A percentile compares a stretch with the other conserved stretches of the same genome.
These are phyloP conservation scores for Steromphala cineraria DNA, from an alignment of 2,888 invertebrate species.

Conservation along the genomic window DNA sequence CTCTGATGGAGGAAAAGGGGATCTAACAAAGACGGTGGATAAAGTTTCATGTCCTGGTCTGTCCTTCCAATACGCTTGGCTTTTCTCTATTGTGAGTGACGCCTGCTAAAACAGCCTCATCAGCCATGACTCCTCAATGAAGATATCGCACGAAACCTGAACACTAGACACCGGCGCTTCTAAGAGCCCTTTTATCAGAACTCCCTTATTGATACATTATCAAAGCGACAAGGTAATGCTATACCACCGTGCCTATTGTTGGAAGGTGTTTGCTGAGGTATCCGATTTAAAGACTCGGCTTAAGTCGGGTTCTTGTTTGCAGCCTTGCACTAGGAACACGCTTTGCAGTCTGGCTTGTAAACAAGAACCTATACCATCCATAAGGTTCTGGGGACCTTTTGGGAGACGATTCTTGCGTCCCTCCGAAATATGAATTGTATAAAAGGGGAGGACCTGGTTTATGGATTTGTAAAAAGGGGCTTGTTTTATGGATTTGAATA, in stretches of 20 bases:
- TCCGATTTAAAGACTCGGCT: neutral
- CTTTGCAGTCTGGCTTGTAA: too few relatives aligned
- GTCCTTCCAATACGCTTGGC: neutral
- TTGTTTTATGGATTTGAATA: too few relatives aligned
- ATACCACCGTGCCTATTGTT: neutral
- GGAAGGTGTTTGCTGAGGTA: neutral
- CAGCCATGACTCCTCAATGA: neutral
- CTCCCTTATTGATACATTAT: slow-evolving; percentile 6
- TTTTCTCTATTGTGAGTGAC: neutral
- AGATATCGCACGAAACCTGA: neutral
- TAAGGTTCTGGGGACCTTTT: too few relatives aligned
- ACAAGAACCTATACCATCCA: too few relatives aligned
- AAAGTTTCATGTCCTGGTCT: neutral
- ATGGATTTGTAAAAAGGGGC: too few relatives aligned
- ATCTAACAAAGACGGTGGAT: slow-evolving; percentile 3
- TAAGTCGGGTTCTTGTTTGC: too few relatives aligned
- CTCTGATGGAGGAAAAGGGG: neutral
- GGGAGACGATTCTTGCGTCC: too few relatives aligned
- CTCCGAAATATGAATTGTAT: too few relatives aligned
- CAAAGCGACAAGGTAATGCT: neutral
- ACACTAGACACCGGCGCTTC: neutral
- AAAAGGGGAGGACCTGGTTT: too few relatives aligned
- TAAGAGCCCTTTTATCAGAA: neutral
- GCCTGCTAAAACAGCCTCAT: neutral
- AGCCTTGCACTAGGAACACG: too few relatives aligned